phyloP scores from a whole-genome alignment of 1,140 invertebrate genomes.

The Diachasma alloeum region DNA sequence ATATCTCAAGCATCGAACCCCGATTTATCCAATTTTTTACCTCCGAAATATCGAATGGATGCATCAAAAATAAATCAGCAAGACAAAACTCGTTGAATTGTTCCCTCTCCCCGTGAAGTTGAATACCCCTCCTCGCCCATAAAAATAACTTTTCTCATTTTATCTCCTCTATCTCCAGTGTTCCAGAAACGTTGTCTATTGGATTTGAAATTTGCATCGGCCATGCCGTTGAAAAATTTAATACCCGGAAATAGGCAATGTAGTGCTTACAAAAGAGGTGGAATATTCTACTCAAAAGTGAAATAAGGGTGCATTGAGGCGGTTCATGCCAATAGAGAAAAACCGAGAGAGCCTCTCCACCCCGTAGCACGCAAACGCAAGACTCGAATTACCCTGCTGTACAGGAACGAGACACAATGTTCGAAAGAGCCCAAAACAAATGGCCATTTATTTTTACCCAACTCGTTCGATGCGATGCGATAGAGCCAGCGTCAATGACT shows the following conservation, averaged over 20 bases:
- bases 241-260: background rate
- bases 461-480: too few species aligned
- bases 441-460: background rate
- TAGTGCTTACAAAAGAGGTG: background rate
- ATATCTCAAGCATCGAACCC: background rate
- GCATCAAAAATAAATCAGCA: background rate
- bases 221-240: background rate
- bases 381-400: constrained; percentile 17
- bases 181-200: background rate
- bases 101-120: background rate
- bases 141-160: background rate
- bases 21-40: background rate
- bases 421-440: background rate
- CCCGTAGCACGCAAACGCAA: constrained; percentile 5
- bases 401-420: background rate
- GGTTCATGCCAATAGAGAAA: background rate
- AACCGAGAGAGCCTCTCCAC: background rate
- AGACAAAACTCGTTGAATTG: background rate
- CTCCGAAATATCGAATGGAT: background rate
- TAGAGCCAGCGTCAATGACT: background rate
- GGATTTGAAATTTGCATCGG: background rate
- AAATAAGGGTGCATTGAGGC: background rate
- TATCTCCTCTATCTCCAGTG: background rate
- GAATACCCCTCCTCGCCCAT: background rate
- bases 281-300: background rate